Conservation (phyloP, 1,140 invertebrate genomes). For the Macrocentrus cingulum region DNA sequence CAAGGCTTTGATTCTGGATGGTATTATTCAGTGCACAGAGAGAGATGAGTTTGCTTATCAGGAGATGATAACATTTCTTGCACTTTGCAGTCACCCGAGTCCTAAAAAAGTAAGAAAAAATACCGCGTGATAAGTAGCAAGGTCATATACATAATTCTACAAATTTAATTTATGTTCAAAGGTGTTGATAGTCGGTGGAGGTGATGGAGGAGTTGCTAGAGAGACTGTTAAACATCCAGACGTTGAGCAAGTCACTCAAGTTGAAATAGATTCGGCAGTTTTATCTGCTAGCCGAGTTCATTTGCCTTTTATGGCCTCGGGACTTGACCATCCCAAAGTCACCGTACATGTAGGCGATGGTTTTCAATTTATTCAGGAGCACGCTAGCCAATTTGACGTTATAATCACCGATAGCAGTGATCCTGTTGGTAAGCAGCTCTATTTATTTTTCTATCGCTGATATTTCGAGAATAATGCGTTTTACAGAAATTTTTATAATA, state of each 20-base stretch:
- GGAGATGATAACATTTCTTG: constrained; percentile 96
- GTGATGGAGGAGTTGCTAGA: constrained; percentile 93
- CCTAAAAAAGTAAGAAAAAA: constrained; percentile 71
- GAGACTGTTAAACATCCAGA: constrained; percentile 92
- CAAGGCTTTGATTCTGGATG: constrained; percentile 87
- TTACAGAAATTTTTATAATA: no score
- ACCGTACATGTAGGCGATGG: constrained; percentile 88
- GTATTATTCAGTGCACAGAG: constrained; percentile 96
- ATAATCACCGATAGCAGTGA: constrained; percentile 99
- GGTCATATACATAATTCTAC: constrained; percentile 6
- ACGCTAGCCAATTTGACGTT: constrained; percentile 87
- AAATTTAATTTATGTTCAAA: no score
- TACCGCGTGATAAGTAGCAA: background rate
- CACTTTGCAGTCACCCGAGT: constrained; percentile 86
- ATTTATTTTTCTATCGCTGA: background rate
- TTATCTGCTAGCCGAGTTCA: constrained; percentile 90
- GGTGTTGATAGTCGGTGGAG: constrained; percentile 95
- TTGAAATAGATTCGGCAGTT: constrained; percentile 93
- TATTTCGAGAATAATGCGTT: no score
- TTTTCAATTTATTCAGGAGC: constrained; percentile 90
- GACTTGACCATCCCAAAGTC: constrained; percentile 83
- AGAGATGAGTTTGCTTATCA: constrained; percentile 97
- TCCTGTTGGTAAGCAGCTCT: constrained; percentile 83
- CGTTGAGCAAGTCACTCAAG: constrained; percentile 79
- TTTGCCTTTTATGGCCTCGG: constrained; percentile 87